Base-by-base conservation (phyloP, 2,797 vertebrate species). In the Borostomias antarcticus region DNA sequence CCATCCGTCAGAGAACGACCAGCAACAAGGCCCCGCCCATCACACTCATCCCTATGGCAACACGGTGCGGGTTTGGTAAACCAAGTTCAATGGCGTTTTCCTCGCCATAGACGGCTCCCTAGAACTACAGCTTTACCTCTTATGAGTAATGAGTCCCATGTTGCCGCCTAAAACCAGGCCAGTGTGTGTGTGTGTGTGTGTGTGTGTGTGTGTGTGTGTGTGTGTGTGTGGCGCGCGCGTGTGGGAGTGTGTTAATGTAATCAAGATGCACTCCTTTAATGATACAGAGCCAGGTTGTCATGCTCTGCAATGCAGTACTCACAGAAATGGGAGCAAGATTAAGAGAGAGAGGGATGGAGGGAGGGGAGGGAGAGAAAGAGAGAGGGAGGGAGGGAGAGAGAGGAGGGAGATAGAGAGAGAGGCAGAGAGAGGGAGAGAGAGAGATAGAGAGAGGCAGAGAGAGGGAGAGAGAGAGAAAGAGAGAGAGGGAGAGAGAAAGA, bases 171-270 rank as follows among this genome's bases (percentile, higher is more conserved):
- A 74, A 73, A 61, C 58, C 7, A 32, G 50, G 13, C 2, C 4
- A 17, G 26, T 15, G 21, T 52, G 74, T 63, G 56, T 59, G 66
- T 37, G 23, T 40, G 64, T 70, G 72, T 35, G 33, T 5, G 33
- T 10, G 10, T 35, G 40, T 45, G 40, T 43, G 40, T 43, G 15
- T 45, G 37, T 81, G 58, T 73, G 64, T 69, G 74, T 63, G 56
- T 59, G 66, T 37, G 23, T 40, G 64, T 70, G 72, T 35, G 33
- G 33, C 33, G 10, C 10, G 40, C n/a, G 40, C n/a, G 40, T 43
- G 15, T 45, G 37, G 80, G 58, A 72, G 64, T 69, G 74, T 81
- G 58, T 73, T 78, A 85, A 74, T 73, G 40, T 70, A 64, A 65
- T 78, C 72, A 75, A 25, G 73, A 51, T 58, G 58, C 10, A 28